Percentiles rank a stretch among this genome's conserved stretches.
These are phyloP conservation scores for Bedellia somnulentella DNA, from an alignment of 2,888 invertebrate genomes.

Conservation along the genomic window DNA sequence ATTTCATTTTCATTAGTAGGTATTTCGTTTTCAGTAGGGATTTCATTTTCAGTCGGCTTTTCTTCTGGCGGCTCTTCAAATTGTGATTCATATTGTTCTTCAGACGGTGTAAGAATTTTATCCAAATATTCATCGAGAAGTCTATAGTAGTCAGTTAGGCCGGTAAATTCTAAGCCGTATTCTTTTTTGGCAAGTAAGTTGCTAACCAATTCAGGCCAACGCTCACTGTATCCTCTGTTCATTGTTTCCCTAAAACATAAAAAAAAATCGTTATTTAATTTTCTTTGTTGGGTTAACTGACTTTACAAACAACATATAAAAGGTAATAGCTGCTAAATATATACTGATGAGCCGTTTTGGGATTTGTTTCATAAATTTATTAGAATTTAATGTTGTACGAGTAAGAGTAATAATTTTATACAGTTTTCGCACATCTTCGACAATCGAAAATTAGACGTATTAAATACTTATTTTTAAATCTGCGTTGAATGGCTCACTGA, in stretches of 20 bases:
- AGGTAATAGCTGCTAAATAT: too few species aligned
- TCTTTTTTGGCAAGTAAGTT: constrained; percentile 46
- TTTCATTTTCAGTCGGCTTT: constrained; percentile 26
- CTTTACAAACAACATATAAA: too few species aligned
- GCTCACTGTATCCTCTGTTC: constrained; percentile 40
- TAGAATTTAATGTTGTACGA: too few species aligned
- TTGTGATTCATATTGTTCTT: constrained; percentile 23
- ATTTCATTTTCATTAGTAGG: constrained; percentile 7
- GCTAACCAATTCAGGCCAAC: constrained; percentile 51
- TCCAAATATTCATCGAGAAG: constrained; percentile 58
- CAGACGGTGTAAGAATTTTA: constrained; percentile 36
- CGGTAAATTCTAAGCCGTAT: constrained; percentile 48
- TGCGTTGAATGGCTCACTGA: too few species aligned
- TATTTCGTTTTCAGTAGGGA: constrained; percentile 12
- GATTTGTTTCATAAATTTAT: too few species aligned
- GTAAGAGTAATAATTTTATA: too few species aligned
- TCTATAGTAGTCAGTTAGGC: constrained; percentile 56
- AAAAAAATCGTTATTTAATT: constrained; percentile 1
- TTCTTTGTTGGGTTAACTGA: too few species aligned
- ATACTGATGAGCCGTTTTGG: too few species aligned
- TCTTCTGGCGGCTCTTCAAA: constrained; percentile 28
- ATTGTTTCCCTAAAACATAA: constrained; percentile 33
- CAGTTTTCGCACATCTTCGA: too few species aligned
- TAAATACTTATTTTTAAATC: too few species aligned
- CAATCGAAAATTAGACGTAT: too few species aligned